Evolutionary conservation across 2,113 vertebrate species (phyloP).

Genomic region (Carollia perspicillata): DNA sequence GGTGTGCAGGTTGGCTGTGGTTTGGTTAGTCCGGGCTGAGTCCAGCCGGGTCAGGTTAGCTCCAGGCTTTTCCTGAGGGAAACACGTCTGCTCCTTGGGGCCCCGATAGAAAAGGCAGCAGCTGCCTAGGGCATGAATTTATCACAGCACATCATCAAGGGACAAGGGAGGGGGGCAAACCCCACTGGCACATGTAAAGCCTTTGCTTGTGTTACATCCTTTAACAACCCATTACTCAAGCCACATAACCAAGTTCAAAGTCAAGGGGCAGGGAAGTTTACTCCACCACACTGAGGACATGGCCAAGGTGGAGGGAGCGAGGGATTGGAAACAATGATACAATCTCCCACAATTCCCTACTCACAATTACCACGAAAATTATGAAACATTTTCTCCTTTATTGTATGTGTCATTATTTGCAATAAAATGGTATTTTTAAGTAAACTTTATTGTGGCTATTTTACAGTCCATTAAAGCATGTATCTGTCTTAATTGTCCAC

Average conservation of each 20-base stretch:
- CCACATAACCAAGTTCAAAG: background rate
- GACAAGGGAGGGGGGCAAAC: background rate
- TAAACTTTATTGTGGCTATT: background rate
- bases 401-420: background rate
- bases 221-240: background rate
- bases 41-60: background rate
- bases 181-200: background rate
- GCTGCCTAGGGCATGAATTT: background rate
- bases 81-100: rapidly evolving
- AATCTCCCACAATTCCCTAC: background rate
- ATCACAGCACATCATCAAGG: background rate
- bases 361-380: background rate
- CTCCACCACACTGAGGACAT: background rate
- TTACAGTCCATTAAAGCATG: background rate
- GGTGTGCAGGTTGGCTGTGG: background rate
- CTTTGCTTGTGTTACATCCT: background rate
- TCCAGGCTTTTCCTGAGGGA: background rate
- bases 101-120: background rate
- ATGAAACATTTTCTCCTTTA: background rate
- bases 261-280: background rate
- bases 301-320: background rate
- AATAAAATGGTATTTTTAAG: background rate
- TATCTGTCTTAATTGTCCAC: background rate
- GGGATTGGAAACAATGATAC: background rate
- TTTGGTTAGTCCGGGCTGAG: background rate